Conservation (phyloP, 2,888 invertebrate genomes). For the Synanthedon vespiformis region DNA sequence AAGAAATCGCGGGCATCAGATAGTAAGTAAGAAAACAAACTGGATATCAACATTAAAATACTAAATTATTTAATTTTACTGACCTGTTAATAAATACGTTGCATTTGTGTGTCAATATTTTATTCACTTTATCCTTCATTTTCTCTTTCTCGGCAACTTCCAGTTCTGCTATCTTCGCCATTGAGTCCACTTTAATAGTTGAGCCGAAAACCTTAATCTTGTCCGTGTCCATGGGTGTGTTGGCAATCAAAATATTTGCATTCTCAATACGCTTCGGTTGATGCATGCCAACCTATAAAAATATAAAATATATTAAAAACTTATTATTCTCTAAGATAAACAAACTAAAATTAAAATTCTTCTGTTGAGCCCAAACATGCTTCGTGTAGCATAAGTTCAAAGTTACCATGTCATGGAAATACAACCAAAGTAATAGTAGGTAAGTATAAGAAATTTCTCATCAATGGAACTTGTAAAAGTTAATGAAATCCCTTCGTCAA, state of each 20-base stretch:
- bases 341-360: neutral
- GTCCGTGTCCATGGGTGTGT: constrained; percentile 99
- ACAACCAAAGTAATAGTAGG: too few species aligned
- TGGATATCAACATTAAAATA: too few species aligned
- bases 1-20: too few species aligned
- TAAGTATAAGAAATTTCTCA: too few species aligned
- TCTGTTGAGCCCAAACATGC: too few species aligned
- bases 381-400: too few species aligned
- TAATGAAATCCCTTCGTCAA: too few species aligned
- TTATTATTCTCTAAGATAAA: neutral
- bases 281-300: constrained; percentile 85
- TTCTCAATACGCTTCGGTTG: constrained; percentile 97
- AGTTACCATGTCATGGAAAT: too few species aligned
- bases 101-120: constrained; percentile 93
- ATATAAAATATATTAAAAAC: constrained; percentile 1
- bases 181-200: constrained; percentile 90
- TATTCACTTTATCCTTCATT: constrained; percentile 99
- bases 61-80: constrained; percentile 2
- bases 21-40: too few species aligned
- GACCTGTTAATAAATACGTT: constrained; percentile 97
- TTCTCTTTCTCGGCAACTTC: constrained; percentile 99
- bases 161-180: constrained; percentile 96
- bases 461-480: too few species aligned
- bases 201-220: constrained; percentile 99
- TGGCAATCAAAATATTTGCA: constrained; percentile 96